These are phyloP conservation scores for Clitarchus hookeri DNA, from an alignment of 2,888 invertebrate genomes.

Conservation along the genomic window DNA sequence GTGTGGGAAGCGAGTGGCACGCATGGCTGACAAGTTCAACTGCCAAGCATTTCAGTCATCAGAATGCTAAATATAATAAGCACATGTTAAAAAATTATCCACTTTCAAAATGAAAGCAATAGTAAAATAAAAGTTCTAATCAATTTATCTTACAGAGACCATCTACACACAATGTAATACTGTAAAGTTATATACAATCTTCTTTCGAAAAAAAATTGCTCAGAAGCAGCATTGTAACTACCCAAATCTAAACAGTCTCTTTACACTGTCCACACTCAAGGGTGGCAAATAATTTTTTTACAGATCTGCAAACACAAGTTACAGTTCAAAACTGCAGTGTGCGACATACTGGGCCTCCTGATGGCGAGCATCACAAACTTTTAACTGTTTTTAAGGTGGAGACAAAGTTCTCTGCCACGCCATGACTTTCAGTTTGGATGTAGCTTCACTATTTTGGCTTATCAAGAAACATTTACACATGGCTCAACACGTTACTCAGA, in stretches of 20 bases:
- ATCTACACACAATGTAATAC: slow-evolving; percentile 5
- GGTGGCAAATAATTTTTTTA: not conserved
- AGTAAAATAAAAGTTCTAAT: not conserved
- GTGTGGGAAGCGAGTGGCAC: not conserved
- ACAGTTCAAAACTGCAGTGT: not conserved
- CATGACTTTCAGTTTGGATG: no score
- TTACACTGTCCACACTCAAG: not conserved
- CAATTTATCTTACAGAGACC: slow-evolving; percentile 14
- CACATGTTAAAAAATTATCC: not conserved
- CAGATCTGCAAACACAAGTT: not conserved
- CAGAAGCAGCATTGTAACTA: not conserved
- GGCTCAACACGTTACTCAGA: no score
- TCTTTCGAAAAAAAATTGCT: not conserved
- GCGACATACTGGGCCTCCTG: not conserved
- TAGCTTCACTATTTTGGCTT: no score
- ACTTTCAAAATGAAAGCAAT: slow-evolving; percentile 14
- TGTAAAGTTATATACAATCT: slow-evolving; percentile 1
- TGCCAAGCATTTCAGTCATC: not conserved
- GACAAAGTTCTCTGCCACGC: no score
- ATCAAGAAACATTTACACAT: no score
- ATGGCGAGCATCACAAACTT: no score
- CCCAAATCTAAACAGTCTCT: slow-evolving; percentile 14
- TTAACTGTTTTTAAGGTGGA: no score
- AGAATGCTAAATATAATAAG: slow-evolving; percentile 10
- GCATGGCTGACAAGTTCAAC: not conserved